These are phyloP conservation scores for Torymus texanus DNA, from an alignment of 2,888 invertebrate genomes.

Conservation along the genomic window DNA sequence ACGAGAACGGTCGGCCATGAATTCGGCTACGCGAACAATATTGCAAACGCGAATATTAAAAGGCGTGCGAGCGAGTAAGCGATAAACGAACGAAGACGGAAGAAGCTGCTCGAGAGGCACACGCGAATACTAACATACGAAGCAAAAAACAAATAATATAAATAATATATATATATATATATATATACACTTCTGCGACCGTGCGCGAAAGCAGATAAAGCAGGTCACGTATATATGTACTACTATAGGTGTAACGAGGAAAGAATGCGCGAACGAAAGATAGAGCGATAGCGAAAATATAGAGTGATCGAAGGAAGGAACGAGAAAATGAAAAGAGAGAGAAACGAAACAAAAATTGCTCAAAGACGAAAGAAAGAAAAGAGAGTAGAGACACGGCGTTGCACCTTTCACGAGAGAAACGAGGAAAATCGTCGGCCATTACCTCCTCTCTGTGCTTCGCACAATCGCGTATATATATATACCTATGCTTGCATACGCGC, in stretches of 20 bases:
- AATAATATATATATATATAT: constrained; percentile 10
- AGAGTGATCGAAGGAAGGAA: constrained; percentile 33
- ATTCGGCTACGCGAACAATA: constrained; percentile 7
- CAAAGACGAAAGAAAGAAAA: neutral
- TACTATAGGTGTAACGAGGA: constrained; percentile 29
- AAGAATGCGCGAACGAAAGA: neutral
- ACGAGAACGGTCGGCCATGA: constrained; percentile 33
- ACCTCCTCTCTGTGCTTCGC: constrained; percentile 3
- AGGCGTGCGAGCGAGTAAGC: neutral
- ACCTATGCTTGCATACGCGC: neutral
- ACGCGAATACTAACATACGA: too few relatives aligned
- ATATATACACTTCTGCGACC: neutral
- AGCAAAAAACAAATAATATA: constrained; percentile 1
- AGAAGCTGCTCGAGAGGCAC: constrained; percentile 13
- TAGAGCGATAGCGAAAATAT: neutral
- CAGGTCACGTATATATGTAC: constrained; percentile 29
- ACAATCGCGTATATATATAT: neutral
- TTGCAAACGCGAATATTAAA: neutral
- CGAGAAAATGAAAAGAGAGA: constrained; percentile 11
- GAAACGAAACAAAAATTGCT: constrained; percentile 20
- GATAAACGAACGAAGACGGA: neutral
- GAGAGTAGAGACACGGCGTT: neutral
- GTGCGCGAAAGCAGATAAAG: neutral
- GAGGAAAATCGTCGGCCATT: constrained; percentile 19
- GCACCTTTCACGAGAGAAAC: constrained; percentile 11